phyloP scores from a whole-genome alignment of 2,797 vertebrate genomes.

The Prunella strophiata region DNA sequence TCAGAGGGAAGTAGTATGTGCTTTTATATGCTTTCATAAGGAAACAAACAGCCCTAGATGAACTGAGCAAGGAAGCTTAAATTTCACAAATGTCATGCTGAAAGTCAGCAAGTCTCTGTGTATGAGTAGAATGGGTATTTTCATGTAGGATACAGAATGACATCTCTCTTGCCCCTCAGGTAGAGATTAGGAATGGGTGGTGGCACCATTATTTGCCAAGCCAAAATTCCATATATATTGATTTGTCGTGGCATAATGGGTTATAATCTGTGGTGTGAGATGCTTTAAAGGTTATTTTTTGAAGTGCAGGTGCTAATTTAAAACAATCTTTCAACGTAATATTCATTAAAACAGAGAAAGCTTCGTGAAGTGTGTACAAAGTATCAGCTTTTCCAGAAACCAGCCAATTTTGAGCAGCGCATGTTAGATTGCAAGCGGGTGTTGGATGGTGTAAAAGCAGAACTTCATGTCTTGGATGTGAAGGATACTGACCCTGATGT shows the following conservation, averaged over 20 bases:
- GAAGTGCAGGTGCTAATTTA: background rate
- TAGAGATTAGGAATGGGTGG: background rate
- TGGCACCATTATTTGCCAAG: background rate
- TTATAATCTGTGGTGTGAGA: background rate
- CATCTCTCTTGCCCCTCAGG: background rate
- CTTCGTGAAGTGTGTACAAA: constrained; percentile 94
- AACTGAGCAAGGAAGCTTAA: background rate
- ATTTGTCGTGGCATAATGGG: background rate
- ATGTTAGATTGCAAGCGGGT: constrained; percentile 96
- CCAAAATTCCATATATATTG: background rate
- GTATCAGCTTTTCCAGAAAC: constrained; percentile 98
- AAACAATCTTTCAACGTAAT: background rate
- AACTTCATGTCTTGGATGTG: constrained; percentile 88
- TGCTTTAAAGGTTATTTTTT: background rate
- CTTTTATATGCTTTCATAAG: background rate
- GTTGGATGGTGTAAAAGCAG: constrained; percentile 89
- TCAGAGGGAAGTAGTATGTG: background rate
- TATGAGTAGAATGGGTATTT: background rate
- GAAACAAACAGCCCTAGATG: background rate
- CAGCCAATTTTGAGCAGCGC: constrained; percentile 97
- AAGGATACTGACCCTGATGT: constrained; percentile 87
- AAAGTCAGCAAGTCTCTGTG: background rate
- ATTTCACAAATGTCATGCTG: background rate
- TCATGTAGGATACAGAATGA: background rate
- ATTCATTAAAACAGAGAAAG: constrained; percentile 84